Conservation (phyloP, 2,888 invertebrate genomes). For the Spialia ferax region DNA sequence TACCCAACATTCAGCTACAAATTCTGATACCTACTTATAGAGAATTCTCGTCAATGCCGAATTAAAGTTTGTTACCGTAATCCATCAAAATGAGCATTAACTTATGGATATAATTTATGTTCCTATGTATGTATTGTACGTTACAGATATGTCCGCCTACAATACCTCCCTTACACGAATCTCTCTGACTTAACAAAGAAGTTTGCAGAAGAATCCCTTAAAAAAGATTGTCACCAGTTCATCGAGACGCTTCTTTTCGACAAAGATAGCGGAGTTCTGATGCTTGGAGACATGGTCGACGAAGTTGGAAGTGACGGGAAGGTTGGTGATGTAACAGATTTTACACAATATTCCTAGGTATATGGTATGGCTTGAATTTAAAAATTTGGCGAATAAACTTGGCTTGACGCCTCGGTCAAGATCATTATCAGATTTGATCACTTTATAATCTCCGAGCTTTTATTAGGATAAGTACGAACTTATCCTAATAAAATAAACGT, state of each 20-base stretch:
- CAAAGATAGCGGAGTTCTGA: conserved; percentile 90
- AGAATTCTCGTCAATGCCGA: too few species aligned
- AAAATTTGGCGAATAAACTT: too few species aligned
- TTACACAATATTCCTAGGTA: too few species aligned
- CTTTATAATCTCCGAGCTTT: too few species aligned
- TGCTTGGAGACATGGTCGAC: conserved; percentile 91
- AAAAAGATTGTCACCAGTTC: conserved; percentile 88
- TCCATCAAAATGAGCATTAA: conserved; percentile 2
- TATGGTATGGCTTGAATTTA: too few species aligned
- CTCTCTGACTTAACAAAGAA: conserved; percentile 79
- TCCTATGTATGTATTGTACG: not conserved
- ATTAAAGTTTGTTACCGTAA: too few species aligned
- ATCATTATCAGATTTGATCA: too few species aligned
- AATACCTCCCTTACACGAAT: conserved; percentile 88
- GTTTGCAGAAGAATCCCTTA: conserved; percentile 83
- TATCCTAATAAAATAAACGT: too few species aligned
- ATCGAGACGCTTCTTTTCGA: conserved; percentile 91
- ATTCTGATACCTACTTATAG: too few species aligned
- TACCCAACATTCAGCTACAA: too few species aligned
- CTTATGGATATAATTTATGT: too few species aligned
- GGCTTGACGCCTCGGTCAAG: too few species aligned
- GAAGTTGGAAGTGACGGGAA: conserved; percentile 84
- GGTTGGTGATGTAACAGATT: conserved; percentile 65
- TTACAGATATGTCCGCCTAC: conserved; percentile 87
- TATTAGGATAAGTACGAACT: not conserved